Evolutionary conservation across 1,140 invertebrate genomes (phyloP).

Genomic region (Schmidtea mediterranea): DNA sequence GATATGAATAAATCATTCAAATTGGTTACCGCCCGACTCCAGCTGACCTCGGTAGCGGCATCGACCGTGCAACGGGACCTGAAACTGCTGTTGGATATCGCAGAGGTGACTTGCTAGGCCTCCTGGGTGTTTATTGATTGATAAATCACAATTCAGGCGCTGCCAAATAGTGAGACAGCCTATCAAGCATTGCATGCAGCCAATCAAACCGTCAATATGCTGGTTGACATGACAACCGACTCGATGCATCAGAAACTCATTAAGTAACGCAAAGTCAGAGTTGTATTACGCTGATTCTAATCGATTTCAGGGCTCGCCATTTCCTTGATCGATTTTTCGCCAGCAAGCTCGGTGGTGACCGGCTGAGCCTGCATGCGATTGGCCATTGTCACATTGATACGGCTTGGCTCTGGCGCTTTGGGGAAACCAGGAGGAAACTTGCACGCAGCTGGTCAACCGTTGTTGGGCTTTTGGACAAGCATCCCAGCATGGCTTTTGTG

Average conservation of each 20-base stretch:
- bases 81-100: constrained; percentile 25
- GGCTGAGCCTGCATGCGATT: constrained; percentile 28
- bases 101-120: no score
- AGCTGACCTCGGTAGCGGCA: constrained; percentile 24
- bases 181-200: background rate
- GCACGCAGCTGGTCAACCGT: constrained; percentile 30
- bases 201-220: background rate
- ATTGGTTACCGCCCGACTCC: constrained; percentile 24
- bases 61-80: constrained; percentile 28
- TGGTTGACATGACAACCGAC: background rate
- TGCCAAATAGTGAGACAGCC: background rate
- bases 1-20: constrained; percentile 22
- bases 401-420: constrained; percentile 34
- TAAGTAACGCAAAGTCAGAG: no score
- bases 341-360: constrained; percentile 28
- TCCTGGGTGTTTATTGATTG: no score
- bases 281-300: no score
- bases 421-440: constrained; percentile 33
- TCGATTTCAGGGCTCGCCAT: background rate
- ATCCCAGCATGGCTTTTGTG: constrained; percentile 29
- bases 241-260: no score
- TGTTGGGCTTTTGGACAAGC: constrained; percentile 29
- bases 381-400: constrained; percentile 35
- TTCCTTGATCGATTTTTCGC: constrained; percentile 22
- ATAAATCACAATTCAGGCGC: no score